phyloP scores from a whole-genome alignment of 2,888 invertebrate genomes.

The Helleia helle region DNA sequence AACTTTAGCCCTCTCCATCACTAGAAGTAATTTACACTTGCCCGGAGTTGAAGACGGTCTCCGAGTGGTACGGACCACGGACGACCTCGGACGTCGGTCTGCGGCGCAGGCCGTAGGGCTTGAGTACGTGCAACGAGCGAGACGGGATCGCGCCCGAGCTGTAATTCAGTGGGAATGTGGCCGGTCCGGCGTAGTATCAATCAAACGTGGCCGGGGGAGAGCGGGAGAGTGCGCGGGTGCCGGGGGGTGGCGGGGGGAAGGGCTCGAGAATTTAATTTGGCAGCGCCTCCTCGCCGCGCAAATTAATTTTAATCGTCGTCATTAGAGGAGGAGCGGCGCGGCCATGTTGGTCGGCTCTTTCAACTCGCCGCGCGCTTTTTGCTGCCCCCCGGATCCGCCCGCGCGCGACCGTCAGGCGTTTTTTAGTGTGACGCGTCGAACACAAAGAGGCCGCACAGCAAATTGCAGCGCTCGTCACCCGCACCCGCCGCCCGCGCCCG shows the following conservation, averaged over 20 bases:
- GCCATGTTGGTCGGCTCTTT: constrained; percentile 23
- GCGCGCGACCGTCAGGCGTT: constrained; percentile 18
- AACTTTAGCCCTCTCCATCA: too few species aligned
- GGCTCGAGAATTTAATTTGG: constrained; percentile 57
- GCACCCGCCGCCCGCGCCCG: not conserved
- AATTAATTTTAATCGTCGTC: constrained; percentile 70
- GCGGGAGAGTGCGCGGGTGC: constrained; percentile 11
- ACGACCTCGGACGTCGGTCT: too few species aligned
- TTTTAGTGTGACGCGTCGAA: constrained; percentile 13
- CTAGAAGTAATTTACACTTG: too few species aligned
- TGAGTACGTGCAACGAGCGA: too few species aligned
- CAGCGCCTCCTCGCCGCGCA: constrained; percentile 38
- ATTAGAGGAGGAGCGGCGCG: constrained; percentile 47
- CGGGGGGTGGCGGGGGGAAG: constrained; percentile 12
- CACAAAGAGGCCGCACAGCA: constrained; percentile 15
- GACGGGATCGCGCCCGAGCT: too few species aligned
- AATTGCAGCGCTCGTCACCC: too few species aligned
- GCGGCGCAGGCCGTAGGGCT: too few species aligned
- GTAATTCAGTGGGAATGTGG: constrained; percentile 11
- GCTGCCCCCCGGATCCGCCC: constrained; percentile 27
- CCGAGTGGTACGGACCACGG: too few species aligned
- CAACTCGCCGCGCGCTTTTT: constrained; percentile 31
- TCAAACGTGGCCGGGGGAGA: constrained; percentile 10
- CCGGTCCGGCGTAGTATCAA: constrained; percentile 17
- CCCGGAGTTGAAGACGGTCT: too few species aligned